A percentile compares a stretch with the other conserved stretches of the same genome.
Evolutionary conservation across 2,797 vertebrate species (phyloP).

Genomic region (Sebastes hubbsi): DNA sequence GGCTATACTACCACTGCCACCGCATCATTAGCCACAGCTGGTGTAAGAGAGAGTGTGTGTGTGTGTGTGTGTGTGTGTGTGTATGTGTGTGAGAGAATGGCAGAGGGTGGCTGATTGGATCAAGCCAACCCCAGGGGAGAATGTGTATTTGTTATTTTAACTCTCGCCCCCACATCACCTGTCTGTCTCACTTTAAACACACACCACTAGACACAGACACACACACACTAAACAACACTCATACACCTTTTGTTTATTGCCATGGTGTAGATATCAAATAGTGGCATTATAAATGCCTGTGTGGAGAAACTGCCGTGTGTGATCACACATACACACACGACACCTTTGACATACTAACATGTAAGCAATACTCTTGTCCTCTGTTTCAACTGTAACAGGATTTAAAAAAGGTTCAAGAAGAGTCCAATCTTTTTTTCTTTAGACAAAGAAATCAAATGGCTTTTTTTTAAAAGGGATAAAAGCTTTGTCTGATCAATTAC

Average conservation of each 20-base stretch:
- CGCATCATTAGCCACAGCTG: conserved; percentile 77
- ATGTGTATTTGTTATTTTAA: conserved; percentile 69
- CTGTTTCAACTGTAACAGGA: conserved; percentile 49
- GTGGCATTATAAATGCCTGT: conserved; percentile 18
- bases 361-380: conserved; percentile 17
- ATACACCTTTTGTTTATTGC: conserved; percentile 1
- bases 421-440: conserved; percentile 25
- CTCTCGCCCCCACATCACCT: conserved; percentile 55
- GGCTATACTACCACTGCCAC: conserved; percentile 45
- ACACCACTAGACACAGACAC: not conserved
- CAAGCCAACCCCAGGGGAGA: conserved; percentile 60
- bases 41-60: conserved; percentile 34
- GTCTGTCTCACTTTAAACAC: conserved; percentile 17
- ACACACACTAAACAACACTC: conserved; percentile 3
- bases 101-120: conserved; percentile 63
- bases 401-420: conserved; percentile 43
- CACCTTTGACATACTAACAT: conserved; percentile 1
- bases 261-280: conserved; percentile 23
- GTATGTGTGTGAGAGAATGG: conserved; percentile 28
- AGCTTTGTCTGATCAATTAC: conserved; percentile 46
- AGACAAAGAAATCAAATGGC: conserved; percentile 40
- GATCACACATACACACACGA: not conserved
- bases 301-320: not conserved
- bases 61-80: conserved; percentile 4
- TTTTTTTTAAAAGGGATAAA: conserved; percentile 39